Conservation (phyloP, 2,888 invertebrate genomes). For the Abrostola triplasia region DNA sequence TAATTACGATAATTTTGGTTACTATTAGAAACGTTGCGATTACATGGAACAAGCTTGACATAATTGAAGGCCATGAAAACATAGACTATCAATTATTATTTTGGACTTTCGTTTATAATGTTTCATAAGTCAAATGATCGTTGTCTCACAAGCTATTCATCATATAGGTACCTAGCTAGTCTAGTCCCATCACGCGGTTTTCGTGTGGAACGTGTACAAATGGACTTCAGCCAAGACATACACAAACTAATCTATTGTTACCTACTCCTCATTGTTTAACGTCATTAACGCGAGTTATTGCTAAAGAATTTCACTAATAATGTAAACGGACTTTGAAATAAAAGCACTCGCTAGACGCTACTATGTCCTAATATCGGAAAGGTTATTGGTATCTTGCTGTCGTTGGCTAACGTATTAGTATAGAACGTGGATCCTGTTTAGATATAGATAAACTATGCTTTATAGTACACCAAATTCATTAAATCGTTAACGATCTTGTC, state of each 20-base stretch:
- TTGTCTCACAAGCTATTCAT: no score
- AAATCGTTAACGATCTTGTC: no score
- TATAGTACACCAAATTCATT: no score
- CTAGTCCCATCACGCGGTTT: constrained; percentile 7
- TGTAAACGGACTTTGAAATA: constrained; percentile 29
- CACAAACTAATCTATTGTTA: constrained; percentile 50
- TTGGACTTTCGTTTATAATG: constrained; percentile 42
- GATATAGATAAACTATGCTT: no score
- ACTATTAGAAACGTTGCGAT: constrained; percentile 42
- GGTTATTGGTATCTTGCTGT: no score
- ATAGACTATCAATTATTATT: constrained; percentile 45
- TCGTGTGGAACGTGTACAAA: constrained; percentile 28
- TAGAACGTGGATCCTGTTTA: no score
- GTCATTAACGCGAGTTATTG: constrained; percentile 35
- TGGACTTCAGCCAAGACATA: constrained; percentile 52
- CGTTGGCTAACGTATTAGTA: no score
- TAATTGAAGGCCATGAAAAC: constrained; percentile 47
- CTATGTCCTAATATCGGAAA: constrained; percentile 2
- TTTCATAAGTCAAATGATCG: constrained; percentile 11
- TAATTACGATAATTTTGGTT: constrained; percentile 60
- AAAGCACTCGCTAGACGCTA: constrained; percentile 10
- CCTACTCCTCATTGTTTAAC: constrained; percentile 30
- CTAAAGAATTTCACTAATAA: constrained; percentile 21
- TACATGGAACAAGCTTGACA: constrained; percentile 34
- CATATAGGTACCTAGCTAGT: constrained; percentile 10